Base-by-base conservation (phyloP, 1,140 invertebrate species). In the Goniozus legneri region DNA sequence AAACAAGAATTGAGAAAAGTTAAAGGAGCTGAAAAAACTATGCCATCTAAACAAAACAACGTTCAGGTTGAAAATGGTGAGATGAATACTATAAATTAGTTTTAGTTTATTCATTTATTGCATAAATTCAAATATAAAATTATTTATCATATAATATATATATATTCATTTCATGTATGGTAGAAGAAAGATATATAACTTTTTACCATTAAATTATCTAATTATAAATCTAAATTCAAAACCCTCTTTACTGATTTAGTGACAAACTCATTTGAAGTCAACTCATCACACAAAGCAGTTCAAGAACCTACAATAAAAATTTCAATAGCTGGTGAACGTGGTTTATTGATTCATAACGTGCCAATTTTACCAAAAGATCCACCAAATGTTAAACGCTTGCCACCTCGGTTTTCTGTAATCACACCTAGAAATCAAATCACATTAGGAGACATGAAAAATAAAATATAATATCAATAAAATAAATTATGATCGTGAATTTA, bases 361-460 rank as follows among this genome's bases (percentile, higher is more conserved):
- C 70, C 70, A 33, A 67, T 74, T 47, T 64, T 74, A 54, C 67
- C 68, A 52, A 47, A 48, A 56, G 64, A 74, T 51, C 67, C 65
- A 52, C 71, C 69, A 39, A 65, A 62, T 50, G 60, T 67, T 52
- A 54, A 56, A 50, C 69, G 69, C 43, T 52, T 58, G 54, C 30
- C 36, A 45, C 70, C 70, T 64, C 66, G 65, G 30, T 60, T 61
- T 44, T 71, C 70, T 57, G 62, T 74, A 50, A 66, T 64, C 22
- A 68, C 64, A 54, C 51, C 63, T 34, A 67, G 69, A 67, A 62
- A 56, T 64, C n/a, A n/a, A n/a, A n/a, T n/a, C n/a, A n/a, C n/a
- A n/a, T n/a, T n/a, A n/a, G n/a, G n/a, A n/a, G n/a, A n/a, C n/a
- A n/a, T n/a, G 4, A 15, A 7, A 41, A 10, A 16, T 44, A 43